Conservation (phyloP, 2,888 invertebrate genomes). For the Norana najaformis region DNA sequence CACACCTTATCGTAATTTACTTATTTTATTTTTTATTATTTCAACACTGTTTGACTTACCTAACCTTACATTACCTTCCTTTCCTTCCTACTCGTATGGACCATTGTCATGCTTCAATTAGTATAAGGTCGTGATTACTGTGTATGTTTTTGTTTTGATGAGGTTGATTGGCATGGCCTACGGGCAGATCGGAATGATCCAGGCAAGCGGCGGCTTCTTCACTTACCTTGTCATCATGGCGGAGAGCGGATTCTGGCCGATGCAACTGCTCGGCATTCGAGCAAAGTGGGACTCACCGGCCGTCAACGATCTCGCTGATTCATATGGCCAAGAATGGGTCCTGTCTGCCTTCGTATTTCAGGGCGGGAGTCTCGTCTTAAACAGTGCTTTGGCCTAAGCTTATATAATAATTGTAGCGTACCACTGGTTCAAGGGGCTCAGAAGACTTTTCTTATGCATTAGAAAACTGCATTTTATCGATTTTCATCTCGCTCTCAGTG, state of each 20-base stretch:
- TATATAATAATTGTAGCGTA: background rate
- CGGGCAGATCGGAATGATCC: slow-evolving; percentile 98
- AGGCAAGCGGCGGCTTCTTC: slow-evolving; percentile 99
- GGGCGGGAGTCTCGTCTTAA: too few species aligned
- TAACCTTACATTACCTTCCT: too few species aligned
- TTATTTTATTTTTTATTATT: too few species aligned
- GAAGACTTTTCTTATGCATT: background rate
- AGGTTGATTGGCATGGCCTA: slow-evolving; percentile 27
- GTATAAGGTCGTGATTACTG: background rate
- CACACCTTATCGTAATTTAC: too few species aligned
- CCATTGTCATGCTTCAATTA: too few species aligned
- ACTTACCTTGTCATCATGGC: slow-evolving; percentile 99
- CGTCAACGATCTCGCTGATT: slow-evolving; percentile 95
- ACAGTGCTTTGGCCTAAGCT: background rate
- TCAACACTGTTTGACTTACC: too few species aligned
- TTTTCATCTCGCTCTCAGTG: background rate
- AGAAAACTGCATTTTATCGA: background rate
- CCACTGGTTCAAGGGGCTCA: background rate
- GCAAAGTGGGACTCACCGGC: slow-evolving; percentile 98
- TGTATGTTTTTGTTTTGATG: background rate
- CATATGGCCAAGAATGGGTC: slow-evolving; percentile 61
- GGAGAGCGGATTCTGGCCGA: slow-evolving; percentile 95
- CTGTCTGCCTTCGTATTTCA: background rate
- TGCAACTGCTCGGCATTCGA: slow-evolving; percentile 87
- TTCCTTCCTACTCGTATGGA: too few species aligned